Percentiles rank a stretch among this genome's conserved stretches.
These are phyloP conservation scores for Centropus unirufus DNA, from an alignment of 2,113 vertebrate species.

Conservation along the genomic window DNA sequence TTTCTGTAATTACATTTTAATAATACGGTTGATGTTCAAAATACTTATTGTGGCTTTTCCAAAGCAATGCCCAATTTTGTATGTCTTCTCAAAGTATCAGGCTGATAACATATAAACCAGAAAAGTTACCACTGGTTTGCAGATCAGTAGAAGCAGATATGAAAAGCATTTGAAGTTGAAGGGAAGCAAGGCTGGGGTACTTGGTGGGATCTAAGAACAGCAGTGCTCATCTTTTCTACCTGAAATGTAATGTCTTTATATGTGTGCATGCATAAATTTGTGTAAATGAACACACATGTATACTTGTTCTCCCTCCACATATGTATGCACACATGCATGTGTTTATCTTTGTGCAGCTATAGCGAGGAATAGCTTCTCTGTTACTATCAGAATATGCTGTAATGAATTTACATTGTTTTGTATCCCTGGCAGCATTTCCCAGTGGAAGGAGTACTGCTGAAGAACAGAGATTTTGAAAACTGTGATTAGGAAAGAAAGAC, in stretches of 20 bases:
- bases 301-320: background rate
- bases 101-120: conserved; percentile 6
- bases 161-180: background rate
- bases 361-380: background rate
- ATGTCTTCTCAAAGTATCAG: background rate
- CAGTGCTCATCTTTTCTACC: background rate
- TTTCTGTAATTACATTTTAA: conserved; percentile 25
- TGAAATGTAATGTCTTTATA: background rate
- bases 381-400: background rate
- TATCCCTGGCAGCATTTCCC: background rate
- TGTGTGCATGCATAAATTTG: background rate
- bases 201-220: background rate
- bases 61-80: background rate
- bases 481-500: conserved; percentile 26
- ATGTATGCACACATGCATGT: background rate
- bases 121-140: background rate
- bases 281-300: background rate
- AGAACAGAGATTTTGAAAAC: background rate
- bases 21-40: background rate
- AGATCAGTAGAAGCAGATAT: background rate
- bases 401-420: background rate
- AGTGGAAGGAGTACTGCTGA: background rate
- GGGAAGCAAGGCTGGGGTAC: background rate
- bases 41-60: conserved; percentile 27
- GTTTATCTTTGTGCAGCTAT: background rate